phyloP scores from a whole-genome alignment of 1,140 invertebrate genomes.

The Hylyphantes graminicola region DNA sequence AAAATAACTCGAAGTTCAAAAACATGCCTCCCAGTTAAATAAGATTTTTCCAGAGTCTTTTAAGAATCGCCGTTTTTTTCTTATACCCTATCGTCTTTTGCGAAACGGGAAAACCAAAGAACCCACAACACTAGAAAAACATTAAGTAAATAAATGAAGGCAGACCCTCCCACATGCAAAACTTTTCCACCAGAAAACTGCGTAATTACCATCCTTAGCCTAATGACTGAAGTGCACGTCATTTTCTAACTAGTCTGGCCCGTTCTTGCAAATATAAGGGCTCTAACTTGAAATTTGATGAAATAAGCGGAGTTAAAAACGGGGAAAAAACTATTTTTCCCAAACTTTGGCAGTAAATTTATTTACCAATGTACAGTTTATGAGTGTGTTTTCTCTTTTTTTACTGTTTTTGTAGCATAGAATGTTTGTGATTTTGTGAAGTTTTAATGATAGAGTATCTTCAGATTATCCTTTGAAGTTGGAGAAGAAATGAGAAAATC shows the following conservation, averaged over 20 bases:
- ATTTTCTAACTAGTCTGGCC: constrained; percentile 6
- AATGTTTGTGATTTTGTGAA: constrained; percentile 14
- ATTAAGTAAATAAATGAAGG: background rate
- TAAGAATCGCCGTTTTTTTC: background rate
- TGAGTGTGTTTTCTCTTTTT: background rate
- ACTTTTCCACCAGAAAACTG: background rate
- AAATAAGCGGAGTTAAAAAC: constrained; percentile 16
- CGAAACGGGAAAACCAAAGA: background rate
- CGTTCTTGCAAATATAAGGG: constrained; percentile 8
- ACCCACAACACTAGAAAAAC: background rate
- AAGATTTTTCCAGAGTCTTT: background rate
- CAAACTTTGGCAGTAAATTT: constrained; percentile 26
- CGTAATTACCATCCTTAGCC: constrained; percentile 19
- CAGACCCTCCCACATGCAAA: background rate
- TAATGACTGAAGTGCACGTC: constrained; percentile 44
- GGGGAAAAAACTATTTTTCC: constrained; percentile 25
- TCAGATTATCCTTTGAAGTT: too few species aligned
- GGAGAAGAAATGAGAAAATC: too few species aligned
- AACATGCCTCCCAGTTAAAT: constrained; percentile 24
- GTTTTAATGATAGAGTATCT: constrained; percentile 14
- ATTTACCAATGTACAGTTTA: constrained; percentile 1
- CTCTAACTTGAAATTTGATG: constrained; percentile 20
- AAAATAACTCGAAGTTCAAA: constrained; percentile 7
- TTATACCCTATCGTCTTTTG: background rate
- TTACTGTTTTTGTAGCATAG: too few species aligned